Evolutionary conservation across 2,888 invertebrate genomes (phyloP), one percentile per base, ranked within the genome.

Genomic region (Ganaspis brasiliensis): DNA sequence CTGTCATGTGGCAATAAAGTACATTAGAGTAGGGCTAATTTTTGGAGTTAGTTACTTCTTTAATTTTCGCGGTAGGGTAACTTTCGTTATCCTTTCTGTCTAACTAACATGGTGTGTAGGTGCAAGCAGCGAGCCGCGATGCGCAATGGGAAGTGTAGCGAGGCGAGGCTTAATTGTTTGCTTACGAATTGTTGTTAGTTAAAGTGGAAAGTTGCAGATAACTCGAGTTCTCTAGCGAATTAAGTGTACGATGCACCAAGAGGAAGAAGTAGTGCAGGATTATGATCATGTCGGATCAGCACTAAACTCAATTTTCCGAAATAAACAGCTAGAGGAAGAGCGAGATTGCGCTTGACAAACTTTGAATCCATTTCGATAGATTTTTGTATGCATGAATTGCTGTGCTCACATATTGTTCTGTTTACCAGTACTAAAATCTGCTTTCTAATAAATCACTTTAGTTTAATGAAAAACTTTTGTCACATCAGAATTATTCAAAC

Each of bases 181-280:
- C 85, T 83, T 79, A 80, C 81, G 87, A 87, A 89, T 88, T 87
- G 87, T 89, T 89, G 88, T 87, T 85, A 85, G 89, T 87, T 87
- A 84, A 87, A 90, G 89, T 89, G 87, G 84, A 88, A 89, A 89
- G 89, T 90, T 88, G 87, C 84, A 82, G 88, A 88, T 87, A 88
- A 88, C 86, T 86, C 83, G 80, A 71, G 74, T 73, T 73, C 72
- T 79, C 72, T 72, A 80, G 59, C 73, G 74, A 78, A 79, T 81
- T 82, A 78, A 82, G 79, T 77, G 74, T 59, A 49, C 59, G 37
- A 24, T 59, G 75, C 52, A 73, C 75, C 72, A 70, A 71, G 75
- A 75, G 63, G 63, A 74, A 78, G 52, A 19, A 52, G 52, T 19
- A 52, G 19, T 19, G 16, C 52, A 52, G 72, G 73, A 82, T 82